Evolutionary conservation across 2,797 vertebrate genomes (phyloP).

Genomic region (Liasis olivaceus): DNA sequence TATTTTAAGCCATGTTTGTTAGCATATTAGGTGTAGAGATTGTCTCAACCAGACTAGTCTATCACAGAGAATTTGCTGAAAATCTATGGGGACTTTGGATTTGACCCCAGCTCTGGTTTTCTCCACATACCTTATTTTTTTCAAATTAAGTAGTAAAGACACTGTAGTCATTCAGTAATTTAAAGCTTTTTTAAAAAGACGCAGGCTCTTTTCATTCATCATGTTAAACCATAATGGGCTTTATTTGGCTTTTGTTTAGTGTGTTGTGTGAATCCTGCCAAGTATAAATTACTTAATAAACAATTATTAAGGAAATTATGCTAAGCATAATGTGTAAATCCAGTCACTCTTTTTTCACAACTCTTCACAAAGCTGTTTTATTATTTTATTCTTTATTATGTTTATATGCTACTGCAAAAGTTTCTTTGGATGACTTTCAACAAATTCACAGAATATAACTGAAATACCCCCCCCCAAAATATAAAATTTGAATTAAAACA

Average conservation of each 20-base stretch:
- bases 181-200: neutral
- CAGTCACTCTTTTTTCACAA: too few species aligned
- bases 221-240: neutral
- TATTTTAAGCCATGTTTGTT: neutral
- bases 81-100: neutral
- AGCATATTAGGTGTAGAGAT: neutral
- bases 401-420: neutral
- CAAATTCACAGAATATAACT: neutral
- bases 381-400: neutral
- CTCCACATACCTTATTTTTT: neutral
- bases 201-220: too few species aligned
- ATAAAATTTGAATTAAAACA: too few species aligned
- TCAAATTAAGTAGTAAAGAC: neutral
- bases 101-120: neutral
- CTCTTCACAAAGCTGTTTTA: too few species aligned
- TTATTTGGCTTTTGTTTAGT: too few species aligned
- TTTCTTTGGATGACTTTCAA: neutral
- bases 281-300: too few species aligned
- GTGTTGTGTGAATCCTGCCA: too few species aligned
- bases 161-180: neutral
- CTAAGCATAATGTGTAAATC: too few species aligned
- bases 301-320: too few species aligned
- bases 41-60: rapidly evolving
- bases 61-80: rapidly evolving
- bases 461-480: too few species aligned